Conservation (phyloP, 2,113 vertebrate species). For the Thalassoma bifasciatum region DNA sequence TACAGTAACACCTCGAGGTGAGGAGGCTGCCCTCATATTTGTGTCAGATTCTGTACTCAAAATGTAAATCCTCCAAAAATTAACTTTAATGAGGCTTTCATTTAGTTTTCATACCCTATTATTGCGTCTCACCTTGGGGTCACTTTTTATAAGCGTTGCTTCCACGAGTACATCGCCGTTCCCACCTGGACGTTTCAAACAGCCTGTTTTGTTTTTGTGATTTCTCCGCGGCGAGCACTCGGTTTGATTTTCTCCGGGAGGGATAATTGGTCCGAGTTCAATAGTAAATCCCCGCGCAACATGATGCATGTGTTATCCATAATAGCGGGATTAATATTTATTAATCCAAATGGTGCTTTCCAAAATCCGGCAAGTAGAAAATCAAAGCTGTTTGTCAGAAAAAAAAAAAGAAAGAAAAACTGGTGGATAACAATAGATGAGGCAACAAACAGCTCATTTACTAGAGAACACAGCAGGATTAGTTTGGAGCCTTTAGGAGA, state of each 20-base stretch:
- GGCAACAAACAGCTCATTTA: not conserved
- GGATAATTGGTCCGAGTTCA: conserved; percentile 21
- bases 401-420: not conserved
- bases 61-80: not conserved
- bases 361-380: not conserved
- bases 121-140: conserved; percentile 26
- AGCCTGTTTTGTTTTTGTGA: conserved; percentile 25
- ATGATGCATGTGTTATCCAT: not conserved
- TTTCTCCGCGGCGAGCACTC: conserved; percentile 15
- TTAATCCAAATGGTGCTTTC: not conserved
- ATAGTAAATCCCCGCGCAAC: conserved; percentile 10
- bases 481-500: not conserved
- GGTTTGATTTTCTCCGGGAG: conserved; percentile 32
- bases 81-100: conserved; percentile 27
- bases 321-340: conserved; percentile 13
- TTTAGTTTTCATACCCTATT: conserved; percentile 30
- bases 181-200: conserved; percentile 38
- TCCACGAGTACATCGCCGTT: conserved; percentile 12
- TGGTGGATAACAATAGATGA: not conserved
- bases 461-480: not conserved
- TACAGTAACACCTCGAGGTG: not conserved
- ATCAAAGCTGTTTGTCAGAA: not conserved
- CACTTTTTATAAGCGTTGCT: conserved; percentile 10
- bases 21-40: not conserved
- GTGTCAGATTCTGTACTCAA: not conserved